Percentiles rank a stretch among this genome's conserved stretches.
Conservation (phyloP, 1,140 invertebrate genomes). For the Leptinotarsa undecemlineata region DNA sequence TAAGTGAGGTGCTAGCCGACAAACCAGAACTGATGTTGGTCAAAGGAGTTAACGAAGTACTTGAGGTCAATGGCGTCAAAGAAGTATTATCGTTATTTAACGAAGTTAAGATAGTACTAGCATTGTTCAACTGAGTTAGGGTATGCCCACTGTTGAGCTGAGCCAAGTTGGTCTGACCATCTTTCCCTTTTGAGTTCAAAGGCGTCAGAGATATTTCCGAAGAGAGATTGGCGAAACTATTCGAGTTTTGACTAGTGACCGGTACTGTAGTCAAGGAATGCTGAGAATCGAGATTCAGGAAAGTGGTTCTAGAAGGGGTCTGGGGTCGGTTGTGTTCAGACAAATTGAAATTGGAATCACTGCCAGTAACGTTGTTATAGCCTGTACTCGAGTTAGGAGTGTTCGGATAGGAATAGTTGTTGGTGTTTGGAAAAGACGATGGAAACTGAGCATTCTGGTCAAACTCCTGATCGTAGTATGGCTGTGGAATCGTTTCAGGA, state of each 20-base stretch:
- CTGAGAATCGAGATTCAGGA: slow-evolving; percentile 39
- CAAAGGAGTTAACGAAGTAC: neutral
- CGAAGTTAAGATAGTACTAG: slow-evolving; percentile 10
- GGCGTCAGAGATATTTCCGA: slow-evolving; percentile 40
- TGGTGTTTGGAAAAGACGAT: slow-evolving; percentile 24
- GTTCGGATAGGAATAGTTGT: slow-evolving; percentile 26
- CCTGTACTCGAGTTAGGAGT: slow-evolving; percentile 18
- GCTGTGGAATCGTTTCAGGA: slow-evolving; percentile 32
- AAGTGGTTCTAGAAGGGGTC: slow-evolving; percentile 28
- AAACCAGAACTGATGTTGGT: neutral
- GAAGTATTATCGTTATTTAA: slow-evolving; percentile 9
- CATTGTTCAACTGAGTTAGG: neutral
- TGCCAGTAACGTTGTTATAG: slow-evolving; percentile 12
- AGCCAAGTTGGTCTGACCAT: neutral
- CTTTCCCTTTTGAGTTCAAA: slow-evolving; percentile 22
- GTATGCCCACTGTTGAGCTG: slow-evolving; percentile 1
- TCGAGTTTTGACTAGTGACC: slow-evolving; percentile 8
- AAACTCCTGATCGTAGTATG: slow-evolving; percentile 32
- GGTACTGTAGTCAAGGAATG: neutral
- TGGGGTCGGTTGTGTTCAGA: slow-evolving; percentile 15
- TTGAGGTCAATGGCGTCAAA: neutral
- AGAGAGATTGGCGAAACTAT: slow-evolving; percentile 32
- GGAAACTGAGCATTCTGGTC: slow-evolving; percentile 37
- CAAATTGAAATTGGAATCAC: slow-evolving; percentile 22
- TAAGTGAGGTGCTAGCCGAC: neutral